Conservation (phyloP, 2,888 invertebrate genomes). For the Euclidia mi region DNA sequence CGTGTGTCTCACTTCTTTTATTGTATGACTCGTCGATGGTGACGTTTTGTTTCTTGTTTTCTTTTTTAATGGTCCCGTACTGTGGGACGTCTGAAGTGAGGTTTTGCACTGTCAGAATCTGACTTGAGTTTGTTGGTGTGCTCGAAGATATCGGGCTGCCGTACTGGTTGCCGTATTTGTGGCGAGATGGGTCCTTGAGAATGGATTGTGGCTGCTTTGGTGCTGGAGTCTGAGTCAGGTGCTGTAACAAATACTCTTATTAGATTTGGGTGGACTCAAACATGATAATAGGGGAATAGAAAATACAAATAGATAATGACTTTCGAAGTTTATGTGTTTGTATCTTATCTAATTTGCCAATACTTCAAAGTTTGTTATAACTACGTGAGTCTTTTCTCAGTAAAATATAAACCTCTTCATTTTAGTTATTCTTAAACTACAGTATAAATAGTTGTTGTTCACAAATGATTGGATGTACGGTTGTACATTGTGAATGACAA, state of each 20-base stretch:
- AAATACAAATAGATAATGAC: too few relatives aligned
- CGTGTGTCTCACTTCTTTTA: conserved; percentile 84
- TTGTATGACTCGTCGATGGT: conserved; percentile 86
- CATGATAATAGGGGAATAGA: too few relatives aligned
- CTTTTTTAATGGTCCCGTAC: conserved; percentile 88
- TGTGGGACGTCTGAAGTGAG: conserved; percentile 86
- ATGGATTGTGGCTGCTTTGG: conserved; percentile 91
- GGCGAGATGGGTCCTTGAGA: conserved; percentile 91
- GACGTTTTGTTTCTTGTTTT: conserved; percentile 87
- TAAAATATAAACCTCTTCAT: too few relatives aligned
- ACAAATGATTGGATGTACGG: too few relatives aligned
- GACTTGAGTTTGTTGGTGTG: conserved; percentile 85
- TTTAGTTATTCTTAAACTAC: too few relatives aligned
- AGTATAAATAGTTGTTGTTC: too few relatives aligned
- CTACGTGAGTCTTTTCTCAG: too few relatives aligned
- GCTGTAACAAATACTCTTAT: conserved; percentile 73
- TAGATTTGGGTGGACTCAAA: not conserved
- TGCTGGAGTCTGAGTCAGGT: conserved; percentile 78
- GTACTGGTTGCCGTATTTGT: conserved; percentile 89
- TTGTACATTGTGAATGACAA: too few relatives aligned
- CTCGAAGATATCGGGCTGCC: conserved; percentile 83
- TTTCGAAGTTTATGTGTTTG: too few relatives aligned
- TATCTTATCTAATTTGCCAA: too few relatives aligned
- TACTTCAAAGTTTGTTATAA: too few relatives aligned
- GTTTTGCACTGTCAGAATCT: conserved; percentile 91